Percentiles rank a stretch among this genome's conserved stretches.
Conservation (phyloP, 2,113 vertebrate genomes). For the Apodemus sylvaticus region DNA sequence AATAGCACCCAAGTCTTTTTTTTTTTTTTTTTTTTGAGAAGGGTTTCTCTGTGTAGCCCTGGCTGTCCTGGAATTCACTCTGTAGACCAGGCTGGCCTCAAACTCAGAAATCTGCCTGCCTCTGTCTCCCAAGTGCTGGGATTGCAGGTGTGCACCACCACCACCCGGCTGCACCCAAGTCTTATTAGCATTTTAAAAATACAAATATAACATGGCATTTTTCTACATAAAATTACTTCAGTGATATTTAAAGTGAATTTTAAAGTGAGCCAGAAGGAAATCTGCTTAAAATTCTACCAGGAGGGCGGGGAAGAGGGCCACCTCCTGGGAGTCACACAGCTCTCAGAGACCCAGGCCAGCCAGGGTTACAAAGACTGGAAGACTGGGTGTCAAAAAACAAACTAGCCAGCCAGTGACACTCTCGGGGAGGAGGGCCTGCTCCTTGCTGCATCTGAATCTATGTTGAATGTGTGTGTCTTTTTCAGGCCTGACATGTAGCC, state of each 20-base stretch:
- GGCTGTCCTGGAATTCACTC: no score
- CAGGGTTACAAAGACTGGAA: neutral
- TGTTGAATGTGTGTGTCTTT: neutral
- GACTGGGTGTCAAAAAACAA: neutral
- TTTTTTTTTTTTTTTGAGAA: no score
- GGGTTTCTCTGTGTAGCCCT: no score
- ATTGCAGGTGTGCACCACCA: no score
- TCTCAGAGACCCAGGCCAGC: neutral
- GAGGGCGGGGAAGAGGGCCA: neutral
- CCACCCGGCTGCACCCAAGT: neutral
- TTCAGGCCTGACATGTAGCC: slow-evolving; percentile 44
- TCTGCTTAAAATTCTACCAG: neutral
- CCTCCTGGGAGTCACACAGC: neutral
- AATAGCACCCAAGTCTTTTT: no score
- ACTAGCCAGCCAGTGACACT: no score
- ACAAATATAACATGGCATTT: neutral
- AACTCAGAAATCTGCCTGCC: no score
- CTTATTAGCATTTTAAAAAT: neutral
- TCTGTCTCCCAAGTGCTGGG: no score
- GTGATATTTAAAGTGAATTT: neutral
- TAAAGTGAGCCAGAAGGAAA: neutral
- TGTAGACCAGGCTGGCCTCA: no score
- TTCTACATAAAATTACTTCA: neutral
- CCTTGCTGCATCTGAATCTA: neutral
- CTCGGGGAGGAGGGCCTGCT: neutral